These are phyloP conservation scores for Habrosyne pyritoides DNA, from an alignment of 2,888 invertebrate genomes.

Conservation along the genomic window DNA sequence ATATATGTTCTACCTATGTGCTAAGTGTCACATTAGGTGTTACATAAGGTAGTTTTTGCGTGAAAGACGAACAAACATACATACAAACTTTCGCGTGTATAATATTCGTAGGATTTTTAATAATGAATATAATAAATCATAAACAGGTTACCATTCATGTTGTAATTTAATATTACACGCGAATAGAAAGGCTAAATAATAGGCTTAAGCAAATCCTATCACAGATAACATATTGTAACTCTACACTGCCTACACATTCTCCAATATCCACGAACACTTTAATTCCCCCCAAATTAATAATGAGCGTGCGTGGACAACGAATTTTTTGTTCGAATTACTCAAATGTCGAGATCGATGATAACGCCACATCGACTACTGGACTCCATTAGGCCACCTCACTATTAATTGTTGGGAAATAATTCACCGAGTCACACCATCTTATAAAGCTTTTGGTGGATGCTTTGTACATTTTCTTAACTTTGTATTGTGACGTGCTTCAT, in stretches of 20 bases:
- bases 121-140: too few species aligned
- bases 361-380: constrained; percentile 48
- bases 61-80: too few species aligned
- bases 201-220: neutral
- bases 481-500: neutral
- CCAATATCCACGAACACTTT: constrained; percentile 2
- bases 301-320: constrained; percentile 9
- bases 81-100: too few species aligned
- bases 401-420: constrained; percentile 31
- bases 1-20: too few species aligned
- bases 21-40: too few species aligned
- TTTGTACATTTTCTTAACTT: constrained; percentile 8
- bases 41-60: too few species aligned
- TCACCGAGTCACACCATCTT: constrained; percentile 39
- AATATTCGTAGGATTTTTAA: too few species aligned
- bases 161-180: neutral
- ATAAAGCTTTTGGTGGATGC: constrained; percentile 47
- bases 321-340: constrained; percentile 45
- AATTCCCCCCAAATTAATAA: constrained; percentile 1
- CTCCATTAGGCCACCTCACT: constrained; percentile 35
- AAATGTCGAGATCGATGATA: constrained; percentile 47
- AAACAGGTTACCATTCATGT: neutral
- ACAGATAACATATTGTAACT: neutral
- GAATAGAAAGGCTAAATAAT: neutral
- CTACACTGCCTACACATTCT: constrained; percentile 1